Percentiles rank a stretch among this genome's conserved stretches.
These are phyloP conservation scores for Enteromius radiatus DNA, from an alignment of 2,797 vertebrate species.

Conservation along the genomic window DNA sequence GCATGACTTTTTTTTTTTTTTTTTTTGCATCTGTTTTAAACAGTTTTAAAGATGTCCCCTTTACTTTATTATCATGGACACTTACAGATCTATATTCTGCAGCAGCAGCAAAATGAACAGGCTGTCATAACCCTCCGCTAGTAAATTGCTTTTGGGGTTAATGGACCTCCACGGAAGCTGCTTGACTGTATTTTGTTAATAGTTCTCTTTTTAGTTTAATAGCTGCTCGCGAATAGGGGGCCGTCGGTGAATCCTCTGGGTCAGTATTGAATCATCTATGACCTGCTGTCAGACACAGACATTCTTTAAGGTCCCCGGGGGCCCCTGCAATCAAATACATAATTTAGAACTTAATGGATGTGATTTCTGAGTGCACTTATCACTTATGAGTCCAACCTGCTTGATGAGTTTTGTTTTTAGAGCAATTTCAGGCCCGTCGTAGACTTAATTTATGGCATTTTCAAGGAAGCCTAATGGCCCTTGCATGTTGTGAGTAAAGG, in stretches of 20 bases:
- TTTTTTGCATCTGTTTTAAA: neutral
- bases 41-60: neutral
- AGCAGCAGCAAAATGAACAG: constrained; percentile 66
- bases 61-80: constrained; percentile 17
- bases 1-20: neutral
- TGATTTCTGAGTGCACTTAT: constrained; percentile 82
- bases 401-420: constrained; percentile 70
- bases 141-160: constrained; percentile 70
- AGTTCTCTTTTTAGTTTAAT: constrained; percentile 76
- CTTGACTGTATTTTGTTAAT: constrained; percentile 73
- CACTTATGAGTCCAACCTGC: constrained; percentile 59
- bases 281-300: constrained; percentile 57
- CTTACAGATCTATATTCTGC: constrained; percentile 59
- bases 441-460: constrained; percentile 74
- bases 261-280: constrained; percentile 60
- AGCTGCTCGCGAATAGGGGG: constrained; percentile 69
- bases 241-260: constrained; percentile 62
- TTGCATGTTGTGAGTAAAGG: constrained; percentile 64
- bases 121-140: constrained; percentile 57
- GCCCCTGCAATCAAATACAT: constrained; percentile 74
- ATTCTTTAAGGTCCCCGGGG: constrained; percentile 59
- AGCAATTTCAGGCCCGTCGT: constrained; percentile 56
- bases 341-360: constrained; percentile 82
- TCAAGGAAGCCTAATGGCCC: constrained; percentile 66
- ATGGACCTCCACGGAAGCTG: constrained; percentile 68